Conservation (phyloP, 2,797 vertebrate genomes). For the Xenopus petersii region DNA sequence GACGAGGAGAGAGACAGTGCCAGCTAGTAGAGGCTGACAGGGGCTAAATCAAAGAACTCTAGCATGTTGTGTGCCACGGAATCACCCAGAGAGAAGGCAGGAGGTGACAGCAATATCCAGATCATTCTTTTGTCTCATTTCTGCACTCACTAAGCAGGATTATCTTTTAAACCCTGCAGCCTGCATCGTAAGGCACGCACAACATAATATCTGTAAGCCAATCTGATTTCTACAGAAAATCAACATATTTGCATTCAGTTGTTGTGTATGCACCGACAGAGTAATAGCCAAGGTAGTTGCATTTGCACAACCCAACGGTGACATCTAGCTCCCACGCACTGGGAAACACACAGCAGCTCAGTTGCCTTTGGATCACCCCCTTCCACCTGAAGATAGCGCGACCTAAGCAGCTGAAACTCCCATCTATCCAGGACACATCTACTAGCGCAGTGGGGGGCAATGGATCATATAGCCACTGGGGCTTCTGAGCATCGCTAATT, state of each 20-base stretch:
- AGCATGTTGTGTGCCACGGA: not conserved
- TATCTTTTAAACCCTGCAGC: not conserved
- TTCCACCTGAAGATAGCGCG: not conserved
- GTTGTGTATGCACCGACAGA: too few species aligned
- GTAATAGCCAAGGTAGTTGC: too few species aligned
- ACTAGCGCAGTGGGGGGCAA: not conserved
- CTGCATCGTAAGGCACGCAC: too few species aligned
- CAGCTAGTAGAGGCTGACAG: not conserved
- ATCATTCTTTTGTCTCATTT: not conserved
- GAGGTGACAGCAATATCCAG: too few species aligned
- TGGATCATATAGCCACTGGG: not conserved
- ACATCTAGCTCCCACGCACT: conserved; percentile 7
- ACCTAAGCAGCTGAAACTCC: not conserved
- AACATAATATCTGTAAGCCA: too few species aligned
- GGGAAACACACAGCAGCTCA: conserved; percentile 1
- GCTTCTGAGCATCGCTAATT: not conserved
- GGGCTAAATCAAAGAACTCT: not conserved
- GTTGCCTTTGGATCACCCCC: not conserved
- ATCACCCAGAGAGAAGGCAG: not conserved
- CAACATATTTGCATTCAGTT: too few species aligned
- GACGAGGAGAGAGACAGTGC: not conserved
- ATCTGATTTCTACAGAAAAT: too few species aligned
- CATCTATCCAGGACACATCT: too few species aligned
- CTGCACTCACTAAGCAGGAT: not conserved
- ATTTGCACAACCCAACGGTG: not conserved